Conservation (phyloP, 2,797 vertebrate genomes). For the Anabas testudineus region DNA sequence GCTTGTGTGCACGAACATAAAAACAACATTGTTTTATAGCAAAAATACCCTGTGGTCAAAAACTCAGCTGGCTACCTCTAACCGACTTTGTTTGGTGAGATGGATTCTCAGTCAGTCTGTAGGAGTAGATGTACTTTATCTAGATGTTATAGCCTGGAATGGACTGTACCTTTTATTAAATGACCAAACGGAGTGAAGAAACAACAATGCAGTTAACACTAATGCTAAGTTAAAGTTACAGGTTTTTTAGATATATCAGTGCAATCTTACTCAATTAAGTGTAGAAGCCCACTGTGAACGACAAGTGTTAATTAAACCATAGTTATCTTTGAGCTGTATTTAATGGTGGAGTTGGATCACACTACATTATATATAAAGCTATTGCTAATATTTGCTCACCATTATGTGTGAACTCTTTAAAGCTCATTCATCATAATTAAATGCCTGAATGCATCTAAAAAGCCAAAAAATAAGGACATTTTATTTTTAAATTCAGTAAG, state of each 20-base stretch:
- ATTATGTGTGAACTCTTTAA: not conserved
- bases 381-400: not conserved
- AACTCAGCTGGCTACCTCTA: slow-evolving; percentile 11
- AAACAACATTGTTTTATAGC: not conserved
- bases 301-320: slow-evolving; percentile 5
- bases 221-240: not conserved
- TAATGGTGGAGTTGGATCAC: not conserved
- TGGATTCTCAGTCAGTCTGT: not conserved
- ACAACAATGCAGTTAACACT: not conserved
- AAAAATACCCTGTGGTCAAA: not conserved
- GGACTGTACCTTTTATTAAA: not conserved
- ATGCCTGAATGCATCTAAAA: slow-evolving; percentile 2
- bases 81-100: slow-evolving; percentile 1
- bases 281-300: not conserved
- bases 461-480: slow-evolving; percentile 13
- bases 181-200: not conserved
- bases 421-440: slow-evolving; percentile 18
- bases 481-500: slow-evolving; percentile 5
- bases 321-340: slow-evolving; percentile 2
- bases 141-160: not conserved
- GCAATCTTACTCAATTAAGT: not conserved
- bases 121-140: not conserved
- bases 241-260: not conserved
- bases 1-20: no score
- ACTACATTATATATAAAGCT: not conserved